Conservation (phyloP, 2,888 invertebrate genomes). For the Drosophila basisetae region DNA sequence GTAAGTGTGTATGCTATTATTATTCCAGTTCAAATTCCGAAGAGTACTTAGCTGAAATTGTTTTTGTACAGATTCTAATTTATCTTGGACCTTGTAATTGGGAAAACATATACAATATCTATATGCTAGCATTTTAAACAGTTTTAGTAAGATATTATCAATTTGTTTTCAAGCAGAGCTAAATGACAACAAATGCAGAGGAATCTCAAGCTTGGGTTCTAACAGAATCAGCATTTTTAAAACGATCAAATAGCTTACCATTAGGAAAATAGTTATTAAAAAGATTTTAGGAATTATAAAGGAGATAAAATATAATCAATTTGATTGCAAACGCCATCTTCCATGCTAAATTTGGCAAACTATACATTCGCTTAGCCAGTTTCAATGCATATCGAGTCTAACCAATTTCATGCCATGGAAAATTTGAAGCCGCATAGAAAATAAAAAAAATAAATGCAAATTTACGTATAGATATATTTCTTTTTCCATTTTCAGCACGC, state of each 20-base stretch:
- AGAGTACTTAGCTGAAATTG: neutral
- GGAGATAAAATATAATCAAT: neutral
- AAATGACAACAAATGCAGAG: too few relatives aligned
- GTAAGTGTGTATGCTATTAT: neutral
- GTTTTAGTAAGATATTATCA: neutral
- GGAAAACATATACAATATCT: rapidly evolving
- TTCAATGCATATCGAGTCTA: neutral
- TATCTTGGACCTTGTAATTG: neutral
- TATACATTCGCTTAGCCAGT: neutral
- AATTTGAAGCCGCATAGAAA: neutral
- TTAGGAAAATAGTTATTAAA: neutral
- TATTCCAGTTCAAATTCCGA: neutral
- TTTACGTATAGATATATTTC: neutral
- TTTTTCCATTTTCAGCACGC: neutral
- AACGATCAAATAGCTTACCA: neutral
- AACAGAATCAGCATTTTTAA: neutral
- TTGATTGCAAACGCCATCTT: neutral
- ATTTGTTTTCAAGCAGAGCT: neutral
- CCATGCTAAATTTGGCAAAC: neutral
- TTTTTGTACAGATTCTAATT: neutral
- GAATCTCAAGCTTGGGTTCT: neutral
- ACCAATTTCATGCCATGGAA: neutral
- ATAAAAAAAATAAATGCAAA: constrained; percentile 5
- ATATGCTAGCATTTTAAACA: neutral
- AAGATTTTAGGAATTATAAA: neutral